Evolutionary conservation across 2,888 invertebrate species (phyloP).

Genomic region (Didymodactylos carnosus): DNA sequence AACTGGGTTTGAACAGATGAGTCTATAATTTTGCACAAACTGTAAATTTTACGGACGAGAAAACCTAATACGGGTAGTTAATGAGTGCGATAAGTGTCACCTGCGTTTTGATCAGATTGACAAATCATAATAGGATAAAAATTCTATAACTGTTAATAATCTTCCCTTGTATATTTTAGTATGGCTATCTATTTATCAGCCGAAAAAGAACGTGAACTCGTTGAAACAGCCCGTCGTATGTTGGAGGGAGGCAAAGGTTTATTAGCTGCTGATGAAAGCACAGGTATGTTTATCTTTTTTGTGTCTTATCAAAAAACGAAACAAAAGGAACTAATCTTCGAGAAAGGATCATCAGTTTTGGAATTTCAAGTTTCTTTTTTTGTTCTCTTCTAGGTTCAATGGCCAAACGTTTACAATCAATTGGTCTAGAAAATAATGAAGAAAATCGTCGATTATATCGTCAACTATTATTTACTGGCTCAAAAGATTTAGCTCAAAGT

Average conservation of each 20-base stretch:
- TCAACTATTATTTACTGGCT: constrained; percentile 60
- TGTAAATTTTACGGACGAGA: no score
- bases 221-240: constrained; percentile 65
- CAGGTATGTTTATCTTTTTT: constrained; percentile 36
- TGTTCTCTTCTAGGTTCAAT: constrained; percentile 45
- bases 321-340: neutral
- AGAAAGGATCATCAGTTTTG: no score
- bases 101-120: no score
- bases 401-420: constrained; percentile 66
- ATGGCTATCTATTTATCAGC: constrained; percentile 39
- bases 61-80: no score
- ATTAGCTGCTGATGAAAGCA: constrained; percentile 90
- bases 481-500: constrained; percentile 36
- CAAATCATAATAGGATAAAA: no score
- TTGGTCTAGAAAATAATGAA: constrained; percentile 74
- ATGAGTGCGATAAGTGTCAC: no score
- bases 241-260: constrained; percentile 84
- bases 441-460: constrained; percentile 68
- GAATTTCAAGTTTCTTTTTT: neutral
- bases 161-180: no score
- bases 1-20: no score
- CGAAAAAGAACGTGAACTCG: constrained; percentile 67
- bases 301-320: no score
- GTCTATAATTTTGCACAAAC: no score
- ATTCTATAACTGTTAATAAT: no score